Base-by-base conservation (phyloP, 2,113 vertebrate species). In the Sander lucioperca region DNA sequence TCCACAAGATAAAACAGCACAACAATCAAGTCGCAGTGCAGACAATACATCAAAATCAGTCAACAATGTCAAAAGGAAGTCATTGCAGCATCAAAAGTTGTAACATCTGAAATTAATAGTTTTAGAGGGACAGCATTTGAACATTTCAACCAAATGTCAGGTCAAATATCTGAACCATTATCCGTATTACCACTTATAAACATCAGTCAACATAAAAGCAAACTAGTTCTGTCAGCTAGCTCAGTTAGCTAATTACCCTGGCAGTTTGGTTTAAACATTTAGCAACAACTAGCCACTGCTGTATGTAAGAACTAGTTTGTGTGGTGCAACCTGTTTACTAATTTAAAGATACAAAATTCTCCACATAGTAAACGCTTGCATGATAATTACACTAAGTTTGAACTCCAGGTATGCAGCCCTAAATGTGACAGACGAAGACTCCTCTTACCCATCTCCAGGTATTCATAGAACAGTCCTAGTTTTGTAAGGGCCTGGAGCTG, bases 401-500 rank as follows among this genome's bases (percentile, higher is more conserved):
- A 14, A 54, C n/a, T 45, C 5, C 25, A 18, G 36, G 57, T 48
- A 13, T 63, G 66, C 23, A 53, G 45, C n/a, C 11, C 0, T 11
- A 21, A 23, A 18, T 36, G 19, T 47, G 33, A 11, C 27, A 62
- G 66, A 25, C n/a, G 6, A n/a, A 10, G 48, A 53, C 33, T 33
- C 33, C 33, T 33, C 95, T 95, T 93, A 99, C 98, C 97, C 97
- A 99, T 99, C 94, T 99, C 98, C 58, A 99, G 97, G 56, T 99
- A 99, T 72, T 99, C 97, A 84, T 98, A 96, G 91, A 99, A 98
- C 11, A 98, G 90, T 59, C 97, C 97, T 45, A 97, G 93, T 87
- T 96, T 96, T 66, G 96, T 94, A 57, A 95, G 64, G 16, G 95
- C 83, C 82, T 97, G 97, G 12, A 97, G 95, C 47, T 94, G 94